Base-by-base conservation (phyloP, 2,888 invertebrate species). In the Argynnis bischoffii region DNA sequence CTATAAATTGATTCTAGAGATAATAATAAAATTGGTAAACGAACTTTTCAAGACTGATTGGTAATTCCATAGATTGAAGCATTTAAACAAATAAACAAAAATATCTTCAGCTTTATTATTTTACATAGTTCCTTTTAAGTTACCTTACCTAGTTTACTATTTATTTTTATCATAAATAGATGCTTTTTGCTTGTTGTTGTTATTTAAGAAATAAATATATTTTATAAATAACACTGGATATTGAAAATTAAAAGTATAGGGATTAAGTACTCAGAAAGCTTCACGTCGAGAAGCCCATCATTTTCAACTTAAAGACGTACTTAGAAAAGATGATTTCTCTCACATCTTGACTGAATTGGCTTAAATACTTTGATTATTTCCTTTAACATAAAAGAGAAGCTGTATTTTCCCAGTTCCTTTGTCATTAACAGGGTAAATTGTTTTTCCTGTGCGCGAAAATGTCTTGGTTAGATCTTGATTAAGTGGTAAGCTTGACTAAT, bases 381-480 rank as follows among this genome's bases (percentile, higher is more conserved):
- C 72, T 56, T 70, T 69, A 67, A 70, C 67, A 69, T 74, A 76
- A 72, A 79, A 79, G 74, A 81, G 81, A 84, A 81, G 80, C 78
- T 79, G 57, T 70, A 64, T 73, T 75, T 72, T 71, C 72, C 56
- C 74, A 79, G 82, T 82, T 84, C 80, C 78, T 83, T 85, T 83
- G 85, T 87, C 82, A 84, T 87, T 87, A 85, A 79, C 77, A 71
- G 79, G 79, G 81, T 79, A 85, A 89, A 88, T 88, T 86, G 85
- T 86, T 87, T 86, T 86, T 84, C 84, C 81, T 79, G 35, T 41
- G 78, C 75, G 75, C 78, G 75, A 73, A 79, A 81, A 79, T 76
- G 81, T 81, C 81, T 84, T 80, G 78, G 78, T 81, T 70, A 77
- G 78, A 80, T 83, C 85, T 85, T 84, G 84, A 87, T 87, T 87